phyloP scores from a whole-genome alignment of 2,888 invertebrate genomes.

The Geotrupes spiniger region DNA sequence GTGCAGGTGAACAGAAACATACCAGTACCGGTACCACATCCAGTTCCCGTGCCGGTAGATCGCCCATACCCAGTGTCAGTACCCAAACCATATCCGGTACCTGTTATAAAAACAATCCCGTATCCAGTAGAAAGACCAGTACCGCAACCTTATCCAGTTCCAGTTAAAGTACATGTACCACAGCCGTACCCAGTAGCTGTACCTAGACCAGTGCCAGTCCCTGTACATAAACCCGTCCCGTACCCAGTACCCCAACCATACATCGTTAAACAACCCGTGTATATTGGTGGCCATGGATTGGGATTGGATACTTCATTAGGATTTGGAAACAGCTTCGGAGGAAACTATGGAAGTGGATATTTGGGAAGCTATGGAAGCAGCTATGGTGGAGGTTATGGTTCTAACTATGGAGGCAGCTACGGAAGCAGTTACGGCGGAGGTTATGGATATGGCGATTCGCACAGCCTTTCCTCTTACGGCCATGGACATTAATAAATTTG shows the following conservation, averaged over 20 bases:
- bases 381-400: slow-evolving; percentile 7
- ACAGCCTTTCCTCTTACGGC: not conserved
- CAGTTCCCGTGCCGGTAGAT: slow-evolving; percentile 35
- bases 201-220: slow-evolving; percentile 54
- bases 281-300: slow-evolving; percentile 12
- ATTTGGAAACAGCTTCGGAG: slow-evolving; percentile 29
- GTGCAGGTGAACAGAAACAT: slow-evolving; percentile 63
- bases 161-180: slow-evolving; percentile 50
- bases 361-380: not conserved
- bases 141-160: slow-evolving; percentile 45
- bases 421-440: slow-evolving; percentile 2
- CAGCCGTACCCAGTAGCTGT: slow-evolving; percentile 62
- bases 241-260: slow-evolving; percentile 51
- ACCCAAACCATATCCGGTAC: slow-evolving; percentile 49
- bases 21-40: slow-evolving; percentile 50
- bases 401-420: not conserved
- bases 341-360: slow-evolving; percentile 26
- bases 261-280: slow-evolving; percentile 29
- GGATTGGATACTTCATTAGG: slow-evolving; percentile 23
- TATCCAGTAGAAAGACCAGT: slow-evolving; percentile 55
- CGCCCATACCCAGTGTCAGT: slow-evolving; percentile 53
- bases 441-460: not conserved
- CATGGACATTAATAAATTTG: no score
- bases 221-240: slow-evolving; percentile 52
- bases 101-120: slow-evolving; percentile 53